Conservation (phyloP, 2,797 vertebrate species). For the Cyprinella venusta region DNA sequence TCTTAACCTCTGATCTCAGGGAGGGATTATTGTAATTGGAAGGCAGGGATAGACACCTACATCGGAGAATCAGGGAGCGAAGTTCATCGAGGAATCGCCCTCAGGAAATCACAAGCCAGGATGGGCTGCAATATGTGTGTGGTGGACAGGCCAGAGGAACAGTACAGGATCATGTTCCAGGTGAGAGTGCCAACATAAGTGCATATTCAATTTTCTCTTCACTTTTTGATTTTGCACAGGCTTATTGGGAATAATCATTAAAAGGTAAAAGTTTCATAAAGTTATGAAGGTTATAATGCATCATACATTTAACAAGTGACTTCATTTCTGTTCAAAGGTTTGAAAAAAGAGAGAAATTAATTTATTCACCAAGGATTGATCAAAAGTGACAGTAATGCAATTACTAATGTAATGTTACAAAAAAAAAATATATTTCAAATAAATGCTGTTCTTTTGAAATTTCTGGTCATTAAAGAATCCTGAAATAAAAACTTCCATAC, state of each 20-base stretch:
- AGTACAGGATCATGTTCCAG: constrained; percentile 88
- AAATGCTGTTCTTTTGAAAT: neutral
- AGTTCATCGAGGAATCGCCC: constrained; percentile 2
- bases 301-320: neutral
- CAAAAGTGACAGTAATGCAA: neutral
- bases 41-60: constrained; percentile 14
- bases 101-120: constrained; percentile 34
- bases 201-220: neutral
- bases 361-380: neutral
- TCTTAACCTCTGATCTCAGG: constrained; percentile 46
- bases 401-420: neutral
- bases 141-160: constrained; percentile 85
- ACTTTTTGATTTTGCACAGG: neutral
- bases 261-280: neutral
- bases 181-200: constrained; percentile 66
- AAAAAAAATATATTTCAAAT: neutral
- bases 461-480: neutral
- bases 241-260: neutral
- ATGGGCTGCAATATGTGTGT: constrained; percentile 92
- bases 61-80: constrained; percentile 11
- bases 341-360: neutral
- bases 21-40: constrained; percentile 47
- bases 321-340: neutral
- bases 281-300: neutral
- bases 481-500: neutral